Evolutionary conservation across 2,113 vertebrate genomes (phyloP).

Genomic region (Typhlomys cinereus): DNA sequence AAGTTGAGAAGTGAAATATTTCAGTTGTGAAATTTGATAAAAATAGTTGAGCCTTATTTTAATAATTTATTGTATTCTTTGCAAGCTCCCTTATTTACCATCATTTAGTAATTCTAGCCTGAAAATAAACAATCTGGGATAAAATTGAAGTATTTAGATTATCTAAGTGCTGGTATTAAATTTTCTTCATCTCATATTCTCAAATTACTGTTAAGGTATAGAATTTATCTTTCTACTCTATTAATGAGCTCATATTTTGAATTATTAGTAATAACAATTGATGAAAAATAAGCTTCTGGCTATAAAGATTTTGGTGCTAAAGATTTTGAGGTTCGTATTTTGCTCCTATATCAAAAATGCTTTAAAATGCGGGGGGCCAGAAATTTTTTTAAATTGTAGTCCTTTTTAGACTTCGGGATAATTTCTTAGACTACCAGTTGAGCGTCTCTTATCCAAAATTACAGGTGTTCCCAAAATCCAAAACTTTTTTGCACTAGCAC

Average conservation of each 20-base stretch:
- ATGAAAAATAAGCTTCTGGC: no score
- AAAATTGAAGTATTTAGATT: slow-evolving; percentile 15
- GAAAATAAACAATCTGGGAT: slow-evolving; percentile 26
- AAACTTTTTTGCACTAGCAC: neutral
- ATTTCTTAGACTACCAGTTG: neutral
- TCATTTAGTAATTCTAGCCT: neutral
- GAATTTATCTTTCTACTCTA: neutral
- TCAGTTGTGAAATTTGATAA: neutral
- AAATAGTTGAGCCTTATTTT: neutral
- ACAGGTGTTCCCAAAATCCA: neutral
- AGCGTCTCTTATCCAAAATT: neutral
- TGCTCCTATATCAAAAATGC: neutral
- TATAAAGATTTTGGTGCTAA: slow-evolving; percentile 17
- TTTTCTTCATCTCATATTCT: neutral
- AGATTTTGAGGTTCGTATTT: neutral
- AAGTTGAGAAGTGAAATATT: slow-evolving; percentile 24
- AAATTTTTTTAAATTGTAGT: neutral
- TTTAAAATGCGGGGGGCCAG: neutral
- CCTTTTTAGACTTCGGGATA: neutral
- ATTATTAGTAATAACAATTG: neutral
- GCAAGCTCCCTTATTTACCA: neutral
- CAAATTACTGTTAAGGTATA: neutral
- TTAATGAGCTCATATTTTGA: neutral
- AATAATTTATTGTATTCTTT: slow-evolving; percentile 28
- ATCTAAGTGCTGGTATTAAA: neutral